Percentiles rank a stretch among this genome's conserved stretches.
phyloP scores from a whole-genome alignment of 2,888 invertebrate genomes.

The Asteroscopus sphinx region DNA sequence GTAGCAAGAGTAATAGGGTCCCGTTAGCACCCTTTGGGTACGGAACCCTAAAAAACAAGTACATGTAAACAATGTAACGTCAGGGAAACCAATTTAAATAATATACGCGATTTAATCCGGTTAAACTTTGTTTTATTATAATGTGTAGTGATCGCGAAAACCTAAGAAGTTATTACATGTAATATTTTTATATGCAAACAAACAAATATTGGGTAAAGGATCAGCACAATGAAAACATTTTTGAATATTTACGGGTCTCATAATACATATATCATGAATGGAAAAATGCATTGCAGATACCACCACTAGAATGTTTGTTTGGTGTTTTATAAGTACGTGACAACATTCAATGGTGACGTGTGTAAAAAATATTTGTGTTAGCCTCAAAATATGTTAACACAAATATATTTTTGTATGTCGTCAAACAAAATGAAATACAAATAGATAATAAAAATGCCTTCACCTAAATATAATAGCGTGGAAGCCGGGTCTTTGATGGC shows the following conservation, averaged over 20 bases:
- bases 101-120: no score
- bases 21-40: no score
- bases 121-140: no score
- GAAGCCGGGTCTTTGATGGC: slow-evolving; percentile 10
- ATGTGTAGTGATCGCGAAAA: no score
- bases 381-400: slow-evolving; percentile 3
- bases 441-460: slow-evolving; percentile 51
- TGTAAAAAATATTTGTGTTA: slow-evolving; percentile 15
- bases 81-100: no score
- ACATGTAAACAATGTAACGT: no score
- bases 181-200: not conserved
- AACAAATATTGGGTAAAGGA: not conserved
- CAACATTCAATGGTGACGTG: slow-evolving; percentile 20
- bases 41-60: no score
- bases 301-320: not conserved
- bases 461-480: not conserved
- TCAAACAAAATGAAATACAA: slow-evolving; percentile 46
- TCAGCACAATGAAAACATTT: slow-evolving; percentile 12
- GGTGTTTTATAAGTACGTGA: not conserved
- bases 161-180: no score
- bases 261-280: no score
- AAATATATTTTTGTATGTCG: no score
- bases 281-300: no score
- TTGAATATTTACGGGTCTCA: slow-evolving; percentile 18
- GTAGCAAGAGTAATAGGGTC: no score